Conservation (phyloP, 1,140 invertebrate genomes). For the Sinella curviseta region DNA sequence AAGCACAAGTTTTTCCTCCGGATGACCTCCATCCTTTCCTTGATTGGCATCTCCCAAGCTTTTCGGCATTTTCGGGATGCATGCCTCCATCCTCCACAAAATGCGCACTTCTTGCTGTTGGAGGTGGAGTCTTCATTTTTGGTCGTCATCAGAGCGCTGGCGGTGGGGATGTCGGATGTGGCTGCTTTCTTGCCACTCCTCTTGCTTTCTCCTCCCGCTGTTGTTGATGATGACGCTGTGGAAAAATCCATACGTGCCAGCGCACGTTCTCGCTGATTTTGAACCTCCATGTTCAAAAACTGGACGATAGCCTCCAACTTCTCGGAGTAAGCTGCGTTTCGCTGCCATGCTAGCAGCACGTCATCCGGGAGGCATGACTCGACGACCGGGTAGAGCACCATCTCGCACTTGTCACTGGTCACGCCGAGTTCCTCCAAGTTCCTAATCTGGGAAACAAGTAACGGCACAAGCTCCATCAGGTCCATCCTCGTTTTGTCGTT, state of each 20-base stretch:
- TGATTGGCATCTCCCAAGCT: background rate
- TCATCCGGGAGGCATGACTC: conserved; percentile 53
- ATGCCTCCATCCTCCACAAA: background rate
- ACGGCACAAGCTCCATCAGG: conserved; percentile 39
- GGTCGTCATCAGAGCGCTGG: background rate
- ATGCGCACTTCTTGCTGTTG: background rate
- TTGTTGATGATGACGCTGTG: no score
- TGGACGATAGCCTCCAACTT: conserved; percentile 41
- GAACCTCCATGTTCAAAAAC: conserved; percentile 49
- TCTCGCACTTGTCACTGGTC: conserved; percentile 53
- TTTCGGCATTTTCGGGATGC: background rate
- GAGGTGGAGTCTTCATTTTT: background rate
- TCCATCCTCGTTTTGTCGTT: background rate
- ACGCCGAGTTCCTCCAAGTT: conserved; percentile 53
- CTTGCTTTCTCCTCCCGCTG: no score
- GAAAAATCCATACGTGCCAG: background rate
- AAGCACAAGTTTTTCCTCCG: background rate
- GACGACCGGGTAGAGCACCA: conserved; percentile 53
- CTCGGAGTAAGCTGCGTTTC: conserved; percentile 18
- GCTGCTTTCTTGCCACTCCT: background rate
- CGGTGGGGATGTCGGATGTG: background rate
- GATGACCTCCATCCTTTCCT: background rate
- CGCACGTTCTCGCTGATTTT: conserved; percentile 30
- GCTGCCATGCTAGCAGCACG: conserved; percentile 50
- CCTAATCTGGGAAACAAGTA: conserved; percentile 46